A percentile compares a stretch with the other conserved stretches of the same genome.
Conservation (phyloP, 2,888 invertebrate genomes). For the Leptopilina myrica region DNA sequence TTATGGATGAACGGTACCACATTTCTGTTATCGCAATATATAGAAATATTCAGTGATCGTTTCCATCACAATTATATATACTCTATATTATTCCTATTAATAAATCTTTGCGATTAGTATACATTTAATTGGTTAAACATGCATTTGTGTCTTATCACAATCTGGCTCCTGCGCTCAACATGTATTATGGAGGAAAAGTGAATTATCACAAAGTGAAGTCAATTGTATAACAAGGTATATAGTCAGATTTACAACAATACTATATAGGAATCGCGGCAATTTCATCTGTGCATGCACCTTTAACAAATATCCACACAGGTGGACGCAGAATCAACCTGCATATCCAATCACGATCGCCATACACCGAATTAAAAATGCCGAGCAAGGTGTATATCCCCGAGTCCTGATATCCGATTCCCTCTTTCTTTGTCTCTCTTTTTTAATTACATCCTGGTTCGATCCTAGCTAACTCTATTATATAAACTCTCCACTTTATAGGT, state of each 20-base stretch:
- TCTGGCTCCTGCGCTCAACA: no score
- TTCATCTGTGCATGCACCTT: slow-evolving; percentile 42
- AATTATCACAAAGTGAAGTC: no score
- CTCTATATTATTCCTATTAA: no score
- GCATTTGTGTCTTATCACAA: no score
- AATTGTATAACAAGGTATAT: no score
- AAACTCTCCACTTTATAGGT: no score
- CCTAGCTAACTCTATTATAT: slow-evolving; percentile 6
- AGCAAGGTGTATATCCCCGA: slow-evolving; percentile 39
- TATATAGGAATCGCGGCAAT: background rate
- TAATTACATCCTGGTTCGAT: slow-evolving; percentile 8
- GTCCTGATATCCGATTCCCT: slow-evolving; percentile 13
- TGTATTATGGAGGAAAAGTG: no score
- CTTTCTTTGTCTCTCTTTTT: slow-evolving; percentile 39
- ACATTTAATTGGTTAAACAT: no score
- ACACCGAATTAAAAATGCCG: slow-evolving; percentile 51
- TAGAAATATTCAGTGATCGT: background rate
- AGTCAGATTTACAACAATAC: background rate
- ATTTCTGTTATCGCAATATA: background rate
- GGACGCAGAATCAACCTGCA: slow-evolving; percentile 55
- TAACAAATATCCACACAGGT: slow-evolving; percentile 56
- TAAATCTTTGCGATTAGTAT: no score
- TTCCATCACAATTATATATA: no score
- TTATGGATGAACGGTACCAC: no score
- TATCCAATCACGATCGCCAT: slow-evolving; percentile 57